A percentile compares a stretch with the other conserved stretches of the same genome.
Evolutionary conservation across 2,888 invertebrate species (phyloP).

Genomic region (Eupeodes luniger): DNA sequence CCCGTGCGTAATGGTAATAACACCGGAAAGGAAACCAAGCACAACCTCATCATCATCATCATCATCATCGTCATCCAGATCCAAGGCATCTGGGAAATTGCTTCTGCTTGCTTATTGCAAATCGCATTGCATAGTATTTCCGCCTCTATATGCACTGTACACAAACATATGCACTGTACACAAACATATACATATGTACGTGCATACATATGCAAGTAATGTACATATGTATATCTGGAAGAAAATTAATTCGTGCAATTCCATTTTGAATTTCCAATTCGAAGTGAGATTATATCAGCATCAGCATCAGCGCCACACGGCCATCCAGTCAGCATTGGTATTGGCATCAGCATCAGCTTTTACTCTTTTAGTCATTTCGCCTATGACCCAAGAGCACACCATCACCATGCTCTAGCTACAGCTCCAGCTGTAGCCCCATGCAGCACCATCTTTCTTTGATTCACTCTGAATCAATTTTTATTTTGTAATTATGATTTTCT

Average conservation of each 20-base stretch:
- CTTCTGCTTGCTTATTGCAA: conserved; percentile 17
- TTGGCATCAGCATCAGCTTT: background rate
- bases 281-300: conserved; percentile 50
- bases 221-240: background rate
- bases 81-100: conserved; percentile 32
- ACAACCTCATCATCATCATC: conserved; percentile 21
- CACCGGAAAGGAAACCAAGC: conserved; percentile 58
- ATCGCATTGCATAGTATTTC: conserved; percentile 50
- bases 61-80: background rate
- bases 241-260: conserved; percentile 68
- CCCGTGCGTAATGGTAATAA: conserved; percentile 35
- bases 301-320: conserved; percentile 16
- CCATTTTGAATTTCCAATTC: conserved; percentile 53
- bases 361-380: conserved; percentile 35
- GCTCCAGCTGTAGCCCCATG: no score
- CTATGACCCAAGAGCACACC: conserved; percentile 41
- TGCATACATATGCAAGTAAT: no score
- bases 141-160: conserved; percentile 20
- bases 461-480: conserved; percentile 70
- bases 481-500: conserved; percentile 70
- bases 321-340: background rate
- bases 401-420: background rate
- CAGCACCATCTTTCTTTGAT: conserved; percentile 42
- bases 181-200: background rate
- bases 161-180: no score